A percentile compares a stretch with the other conserved stretches of the same genome.
Evolutionary conservation across 2,113 vertebrate genomes (phyloP).

Genomic region (Phalacrocorax pelagicus): DNA sequence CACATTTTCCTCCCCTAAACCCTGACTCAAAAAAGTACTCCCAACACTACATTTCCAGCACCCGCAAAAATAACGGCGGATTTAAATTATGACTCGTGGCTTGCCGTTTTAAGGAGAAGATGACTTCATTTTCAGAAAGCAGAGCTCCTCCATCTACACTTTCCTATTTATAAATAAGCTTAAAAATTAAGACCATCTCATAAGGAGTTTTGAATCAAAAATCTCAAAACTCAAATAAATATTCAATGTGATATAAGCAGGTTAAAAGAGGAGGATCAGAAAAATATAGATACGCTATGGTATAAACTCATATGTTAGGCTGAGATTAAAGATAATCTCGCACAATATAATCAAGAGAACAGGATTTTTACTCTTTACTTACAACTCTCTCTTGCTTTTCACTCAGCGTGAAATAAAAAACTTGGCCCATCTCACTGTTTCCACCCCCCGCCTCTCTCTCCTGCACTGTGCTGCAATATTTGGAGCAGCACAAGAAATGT

Average conservation of each 20-base stretch:
- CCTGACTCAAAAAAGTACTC: not conserved
- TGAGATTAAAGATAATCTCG: not conserved
- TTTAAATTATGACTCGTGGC: not conserved
- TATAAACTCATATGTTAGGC: not conserved
- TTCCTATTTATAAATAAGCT: not conserved
- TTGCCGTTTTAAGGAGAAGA: not conserved
- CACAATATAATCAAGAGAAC: rapidly evolving
- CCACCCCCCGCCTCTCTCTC: not conserved
- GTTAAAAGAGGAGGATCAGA: not conserved
- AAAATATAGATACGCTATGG: rapidly evolving
- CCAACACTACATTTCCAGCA: not conserved
- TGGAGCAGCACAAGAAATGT: rapidly evolving
- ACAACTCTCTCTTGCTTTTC: not conserved
- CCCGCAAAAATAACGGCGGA: not conserved
- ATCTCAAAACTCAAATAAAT: not conserved
- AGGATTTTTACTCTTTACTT: not conserved
- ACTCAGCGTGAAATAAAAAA: not conserved
- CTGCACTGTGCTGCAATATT: not conserved
- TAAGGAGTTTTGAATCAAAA: not conserved
- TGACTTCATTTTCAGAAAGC: rapidly evolving
- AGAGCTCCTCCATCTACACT: not conserved
- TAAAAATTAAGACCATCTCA: rapidly evolving
- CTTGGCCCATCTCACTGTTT: not conserved
- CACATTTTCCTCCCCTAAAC: not conserved
- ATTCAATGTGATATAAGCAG: rapidly evolving